phyloP scores from a whole-genome alignment of 2,888 invertebrate species.

The Chaetogeoica ovagalla region DNA sequence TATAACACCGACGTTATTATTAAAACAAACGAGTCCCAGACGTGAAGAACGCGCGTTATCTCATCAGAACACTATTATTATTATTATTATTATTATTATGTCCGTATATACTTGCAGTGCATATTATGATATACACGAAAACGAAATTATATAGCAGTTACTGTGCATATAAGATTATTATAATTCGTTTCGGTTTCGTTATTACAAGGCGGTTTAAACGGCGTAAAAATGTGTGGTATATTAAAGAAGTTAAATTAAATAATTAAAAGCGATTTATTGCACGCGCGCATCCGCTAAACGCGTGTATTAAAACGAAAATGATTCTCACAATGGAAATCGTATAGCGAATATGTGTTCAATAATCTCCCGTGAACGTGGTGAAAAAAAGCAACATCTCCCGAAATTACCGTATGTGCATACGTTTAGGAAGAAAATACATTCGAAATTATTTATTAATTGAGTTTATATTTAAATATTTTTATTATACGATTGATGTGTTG shows the following conservation, averaged over 20 bases:
- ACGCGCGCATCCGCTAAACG: no score
- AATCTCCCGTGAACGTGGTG: no score
- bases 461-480: no score
- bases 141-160: conserved; percentile 42
- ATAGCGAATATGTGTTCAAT: no score
- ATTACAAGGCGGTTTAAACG: conserved; percentile 29
- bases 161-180: not conserved
- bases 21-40: conserved; percentile 9
- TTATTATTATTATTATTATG: conserved; percentile 20
- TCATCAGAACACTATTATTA: no score
- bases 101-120: not conserved
- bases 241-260: conserved; percentile 25
- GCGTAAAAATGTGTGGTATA: not conserved
- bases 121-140: conserved; percentile 7
- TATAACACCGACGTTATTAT: not conserved
- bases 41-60: not conserved
- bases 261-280: not conserved
- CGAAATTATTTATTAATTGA: no score
- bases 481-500: no score
- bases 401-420: no score
- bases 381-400: no score
- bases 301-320: no score
- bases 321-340: no score
- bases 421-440: no score
- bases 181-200: conserved; percentile 33